Evolutionary conservation across 2,113 vertebrate species (phyloP), one percentile per base, ranked within the genome.

Genomic region (Callithrix jacchus): DNA sequence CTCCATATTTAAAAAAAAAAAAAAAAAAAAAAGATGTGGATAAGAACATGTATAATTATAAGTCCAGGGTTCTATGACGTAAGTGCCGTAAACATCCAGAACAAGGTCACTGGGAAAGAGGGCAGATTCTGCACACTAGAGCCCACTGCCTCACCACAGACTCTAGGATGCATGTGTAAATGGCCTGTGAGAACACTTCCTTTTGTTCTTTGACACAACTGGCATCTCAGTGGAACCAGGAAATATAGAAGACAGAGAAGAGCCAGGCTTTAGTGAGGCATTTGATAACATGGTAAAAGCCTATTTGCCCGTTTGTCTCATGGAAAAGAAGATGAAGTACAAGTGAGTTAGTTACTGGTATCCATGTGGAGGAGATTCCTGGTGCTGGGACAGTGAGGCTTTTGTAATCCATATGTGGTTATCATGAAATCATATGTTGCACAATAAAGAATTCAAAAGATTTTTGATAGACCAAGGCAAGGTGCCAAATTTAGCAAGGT

Each of bases 381-480:
- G 18, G 10, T 42, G 54, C 93, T 94, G 27, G 54, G 82, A 93
- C 45, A 54, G 68, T 21, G 70, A 73, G 61, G 30, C 80, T 83
- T 89, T 56, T 37, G 23, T 77, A 40, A 49, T 71, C 40, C 42
- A 64, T 49, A 23, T 76, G 35, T 73, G 18, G 12, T 73, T 80
- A 66, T 95, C 86, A 82, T 42, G 35, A 95, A 90, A 85, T 95
- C 89, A 42, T 82, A 61, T 25, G 5, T n/a, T 70, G 21, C 27
- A 84, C 37, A 87, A 54, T 93, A 93, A 88, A 95, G 71, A 71
- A 54, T 40, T 77, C 56, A 80, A 47, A 74, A 90, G 64, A 90
- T 80, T 92, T 86, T 83, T 86, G 64, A 85, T 73, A 54, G 47
- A 47, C 8, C 17, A 42, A 87, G 66, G n/a, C 45, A 94, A 47